Evolutionary conservation across 2,888 invertebrate genomes (phyloP).

Genomic region (Hedychridium roseum): DNA sequence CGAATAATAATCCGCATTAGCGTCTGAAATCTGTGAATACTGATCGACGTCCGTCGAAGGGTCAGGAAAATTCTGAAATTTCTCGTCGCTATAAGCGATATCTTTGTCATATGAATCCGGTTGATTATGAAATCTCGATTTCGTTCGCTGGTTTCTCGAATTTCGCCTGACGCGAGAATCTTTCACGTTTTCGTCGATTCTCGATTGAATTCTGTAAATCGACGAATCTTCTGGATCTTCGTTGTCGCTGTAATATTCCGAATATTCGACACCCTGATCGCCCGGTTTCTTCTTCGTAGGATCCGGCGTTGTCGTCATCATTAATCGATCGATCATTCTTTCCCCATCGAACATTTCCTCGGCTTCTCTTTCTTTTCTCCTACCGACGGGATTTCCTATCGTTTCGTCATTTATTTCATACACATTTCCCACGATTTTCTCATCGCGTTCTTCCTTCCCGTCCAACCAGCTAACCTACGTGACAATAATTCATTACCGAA

Average conservation of each 20-base stretch:
- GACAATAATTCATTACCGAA: too few species aligned
- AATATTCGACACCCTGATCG: constrained; percentile 33
- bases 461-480: too few species aligned
- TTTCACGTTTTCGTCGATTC: not conserved
- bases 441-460: too few species aligned
- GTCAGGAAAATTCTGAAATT: constrained; percentile 12
- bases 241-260: constrained; percentile 39
- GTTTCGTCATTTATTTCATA: too few species aligned
- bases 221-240: constrained; percentile 20
- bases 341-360: too few species aligned
- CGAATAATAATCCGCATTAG: not conserved
- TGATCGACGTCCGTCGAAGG: not conserved
- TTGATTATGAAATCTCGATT: too few species aligned
- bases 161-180: constrained; percentile 22
- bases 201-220: constrained; percentile 19
- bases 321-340: constrained; percentile 27
- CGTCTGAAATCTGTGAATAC: not conserved
- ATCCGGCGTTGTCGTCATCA: constrained; percentile 31
- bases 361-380: not conserved
- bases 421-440: too few species aligned
- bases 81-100: constrained; percentile 2
- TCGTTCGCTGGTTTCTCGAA: not conserved
- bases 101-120: constrained; percentile 2
- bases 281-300: constrained; percentile 22
- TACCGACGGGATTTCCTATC: too few species aligned